phyloP scores from a whole-genome alignment of 2,113 vertebrate species.

The Pangasianodon hypophthalmus region DNA sequence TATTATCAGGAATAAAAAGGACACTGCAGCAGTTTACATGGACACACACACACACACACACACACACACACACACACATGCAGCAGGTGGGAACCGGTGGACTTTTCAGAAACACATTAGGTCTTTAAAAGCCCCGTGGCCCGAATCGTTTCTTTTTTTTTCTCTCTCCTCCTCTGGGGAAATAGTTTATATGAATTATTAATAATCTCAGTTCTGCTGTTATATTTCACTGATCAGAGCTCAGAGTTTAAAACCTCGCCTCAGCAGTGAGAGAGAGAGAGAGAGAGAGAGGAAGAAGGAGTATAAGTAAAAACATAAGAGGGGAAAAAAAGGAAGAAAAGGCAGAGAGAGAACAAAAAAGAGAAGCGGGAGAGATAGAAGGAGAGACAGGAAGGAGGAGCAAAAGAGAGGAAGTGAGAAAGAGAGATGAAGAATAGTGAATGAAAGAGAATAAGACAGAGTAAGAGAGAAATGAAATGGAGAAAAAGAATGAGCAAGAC shows the following conservation, averaged over 20 bases:
- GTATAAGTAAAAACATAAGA: neutral
- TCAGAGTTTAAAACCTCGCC: slow-evolving; percentile 66
- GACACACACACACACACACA: slow-evolving; percentile 1
- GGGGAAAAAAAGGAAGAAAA: neutral
- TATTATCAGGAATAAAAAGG: neutral
- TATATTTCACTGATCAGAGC: slow-evolving; percentile 74
- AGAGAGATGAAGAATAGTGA: neutral
- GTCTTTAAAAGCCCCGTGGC: slow-evolving; percentile 46
- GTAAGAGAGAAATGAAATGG: neutral
- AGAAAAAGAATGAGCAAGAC: neutral
- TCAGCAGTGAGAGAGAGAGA: neutral
- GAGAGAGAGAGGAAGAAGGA: neutral
- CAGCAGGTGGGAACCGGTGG: slow-evolving; percentile 30
- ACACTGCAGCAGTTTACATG: neutral
- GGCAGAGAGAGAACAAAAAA: neutral
- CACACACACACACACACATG: slow-evolving; percentile 35
- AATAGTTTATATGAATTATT: slow-evolving; percentile 74
- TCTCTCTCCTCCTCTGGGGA: slow-evolving; percentile 48
- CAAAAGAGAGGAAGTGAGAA: too few species aligned
- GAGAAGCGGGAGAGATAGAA: neutral
- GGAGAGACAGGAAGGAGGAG: neutral
- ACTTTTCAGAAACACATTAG: slow-evolving; percentile 44
- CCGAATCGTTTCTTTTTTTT: slow-evolving; percentile 11
- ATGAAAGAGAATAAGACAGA: neutral
- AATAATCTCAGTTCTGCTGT: slow-evolving; percentile 69